Conservation (phyloP, 2,888 invertebrate species). For the Luffia ferchaultella region DNA sequence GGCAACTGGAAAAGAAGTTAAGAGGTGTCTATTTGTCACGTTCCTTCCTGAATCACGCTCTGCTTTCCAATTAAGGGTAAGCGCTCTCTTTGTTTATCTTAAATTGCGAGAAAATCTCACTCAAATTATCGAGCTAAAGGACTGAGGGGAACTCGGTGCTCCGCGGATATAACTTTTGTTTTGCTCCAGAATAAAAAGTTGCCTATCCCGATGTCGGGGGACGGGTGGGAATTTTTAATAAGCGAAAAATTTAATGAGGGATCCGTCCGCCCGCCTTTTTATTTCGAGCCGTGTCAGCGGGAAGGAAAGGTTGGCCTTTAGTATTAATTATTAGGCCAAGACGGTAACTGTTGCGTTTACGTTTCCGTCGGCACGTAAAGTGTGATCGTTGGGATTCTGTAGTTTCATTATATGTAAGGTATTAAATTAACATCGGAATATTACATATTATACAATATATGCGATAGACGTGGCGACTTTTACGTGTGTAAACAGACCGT, state of each 20-base stretch:
- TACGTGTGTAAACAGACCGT: no score
- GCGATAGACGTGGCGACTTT: no score
- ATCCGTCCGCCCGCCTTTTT: conserved; percentile 35
- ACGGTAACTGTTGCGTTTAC: neutral
- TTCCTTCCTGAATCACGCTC: conserved; percentile 62
- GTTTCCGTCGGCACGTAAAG: no score
- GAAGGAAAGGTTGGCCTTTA: conserved; percentile 28
- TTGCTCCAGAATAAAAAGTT: conserved; percentile 55
- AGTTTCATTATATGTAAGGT: no score
- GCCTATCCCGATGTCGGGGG: conserved; percentile 48
- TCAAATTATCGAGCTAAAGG: conserved; percentile 64
- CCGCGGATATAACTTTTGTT: conserved; percentile 56
- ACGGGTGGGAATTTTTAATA: conserved; percentile 62
- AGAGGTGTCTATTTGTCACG: conserved; percentile 68
- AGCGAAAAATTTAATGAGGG: conserved; percentile 65
- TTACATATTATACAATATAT: no score
- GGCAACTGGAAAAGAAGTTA: conserved; percentile 64
- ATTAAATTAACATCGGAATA: no score
- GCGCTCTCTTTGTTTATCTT: conserved; percentile 67
- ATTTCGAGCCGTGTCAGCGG: conserved; percentile 37
- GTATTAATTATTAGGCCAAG: conserved; percentile 19
- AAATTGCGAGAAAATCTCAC: conserved; percentile 67
- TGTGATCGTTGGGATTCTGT: no score
- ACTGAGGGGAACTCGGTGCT: conserved; percentile 50
- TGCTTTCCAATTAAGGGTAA: conserved; percentile 67